Conservation (phyloP, 2,888 invertebrate species). For the Craniophora ligustri region DNA sequence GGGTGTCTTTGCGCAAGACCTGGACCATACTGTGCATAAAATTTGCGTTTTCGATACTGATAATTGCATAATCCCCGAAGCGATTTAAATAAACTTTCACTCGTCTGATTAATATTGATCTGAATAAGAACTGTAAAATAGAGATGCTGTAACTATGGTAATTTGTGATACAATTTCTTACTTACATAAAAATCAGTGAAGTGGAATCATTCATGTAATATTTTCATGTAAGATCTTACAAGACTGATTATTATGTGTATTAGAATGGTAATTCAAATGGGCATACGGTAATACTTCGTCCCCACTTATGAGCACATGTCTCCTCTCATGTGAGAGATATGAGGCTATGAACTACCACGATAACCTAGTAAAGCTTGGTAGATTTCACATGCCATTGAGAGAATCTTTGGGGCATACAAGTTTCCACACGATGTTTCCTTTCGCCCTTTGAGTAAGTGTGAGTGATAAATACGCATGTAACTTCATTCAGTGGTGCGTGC, state of each 20-base stretch:
- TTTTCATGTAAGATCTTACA: constrained; percentile 30
- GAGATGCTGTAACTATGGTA: constrained; percentile 31
- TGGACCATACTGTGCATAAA: constrained; percentile 54
- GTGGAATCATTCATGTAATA: constrained; percentile 38
- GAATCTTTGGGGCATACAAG: no score
- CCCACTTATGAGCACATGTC: no score
- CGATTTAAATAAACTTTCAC: constrained; percentile 61
- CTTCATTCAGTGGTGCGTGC: no score
- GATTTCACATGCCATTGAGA: no score
- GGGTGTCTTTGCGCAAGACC: constrained; percentile 47
- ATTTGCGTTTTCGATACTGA: constrained; percentile 52
- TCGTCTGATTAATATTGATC: constrained; percentile 51
- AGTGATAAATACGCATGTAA: no score
- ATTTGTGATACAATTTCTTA: constrained; percentile 43
- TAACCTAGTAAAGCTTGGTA: no score
- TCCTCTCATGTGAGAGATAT: no score
- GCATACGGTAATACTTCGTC: constrained; percentile 28
- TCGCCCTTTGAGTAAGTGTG: no score
- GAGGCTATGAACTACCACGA: no score
- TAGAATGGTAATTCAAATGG: constrained; percentile 14
- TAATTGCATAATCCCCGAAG: constrained; percentile 55
- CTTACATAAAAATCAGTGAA: constrained; percentile 37
- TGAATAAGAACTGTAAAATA: constrained; percentile 43
- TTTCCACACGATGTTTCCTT: no score
- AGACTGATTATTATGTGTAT: no score